A percentile compares a stretch with the other conserved stretches of the same genome.
Conservation (phyloP, 1,140 invertebrate species). For the Pectinophora gossypiella region DNA sequence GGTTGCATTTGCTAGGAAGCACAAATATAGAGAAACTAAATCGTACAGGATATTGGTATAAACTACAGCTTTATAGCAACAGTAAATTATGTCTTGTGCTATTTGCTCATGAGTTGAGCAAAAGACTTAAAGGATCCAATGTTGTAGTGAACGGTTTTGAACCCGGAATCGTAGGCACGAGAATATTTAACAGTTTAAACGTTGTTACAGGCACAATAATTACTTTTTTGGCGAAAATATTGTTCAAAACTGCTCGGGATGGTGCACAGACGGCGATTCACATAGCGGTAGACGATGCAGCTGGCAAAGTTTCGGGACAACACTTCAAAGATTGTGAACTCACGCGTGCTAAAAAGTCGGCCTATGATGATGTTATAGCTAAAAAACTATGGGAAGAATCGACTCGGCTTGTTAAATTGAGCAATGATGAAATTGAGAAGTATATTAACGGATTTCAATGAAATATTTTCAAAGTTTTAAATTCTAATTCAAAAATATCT, state of each 20-base stretch:
- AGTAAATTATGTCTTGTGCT: slow-evolving; percentile 82
- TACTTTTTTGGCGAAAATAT: neutral
- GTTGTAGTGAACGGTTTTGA: slow-evolving; percentile 82
- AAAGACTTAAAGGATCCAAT: slow-evolving; percentile 65
- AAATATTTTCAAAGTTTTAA: too few relatives aligned
- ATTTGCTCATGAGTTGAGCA: slow-evolving; percentile 78
- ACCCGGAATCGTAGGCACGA: slow-evolving; percentile 86
- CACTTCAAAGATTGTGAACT: slow-evolving; percentile 45
- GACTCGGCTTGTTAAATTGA: slow-evolving; percentile 30
- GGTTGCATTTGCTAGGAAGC: slow-evolving; percentile 60
- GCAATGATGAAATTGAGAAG: slow-evolving; percentile 25
- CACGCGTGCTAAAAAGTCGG: slow-evolving; percentile 11
- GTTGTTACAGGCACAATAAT: neutral
- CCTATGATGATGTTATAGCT: slow-evolving; percentile 15
- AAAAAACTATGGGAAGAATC: slow-evolving; percentile 35
- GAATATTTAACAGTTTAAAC: slow-evolving; percentile 70
- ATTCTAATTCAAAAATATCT: too few relatives aligned
- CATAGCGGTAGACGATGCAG: slow-evolving; percentile 31
- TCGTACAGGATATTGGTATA: slow-evolving; percentile 25
- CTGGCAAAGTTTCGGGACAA: slow-evolving; percentile 44
- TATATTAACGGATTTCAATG: slow-evolving; percentile 3
- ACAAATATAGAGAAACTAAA: slow-evolving; percentile 77
- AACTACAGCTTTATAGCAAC: slow-evolving; percentile 80
- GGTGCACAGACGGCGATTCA: slow-evolving; percentile 52
- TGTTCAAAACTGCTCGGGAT: slow-evolving; percentile 38